Evolutionary conservation across 2,888 invertebrate species (phyloP), one percentile per base, ranked within the genome.

Genomic region (Callyntrura guangdongensis): DNA sequence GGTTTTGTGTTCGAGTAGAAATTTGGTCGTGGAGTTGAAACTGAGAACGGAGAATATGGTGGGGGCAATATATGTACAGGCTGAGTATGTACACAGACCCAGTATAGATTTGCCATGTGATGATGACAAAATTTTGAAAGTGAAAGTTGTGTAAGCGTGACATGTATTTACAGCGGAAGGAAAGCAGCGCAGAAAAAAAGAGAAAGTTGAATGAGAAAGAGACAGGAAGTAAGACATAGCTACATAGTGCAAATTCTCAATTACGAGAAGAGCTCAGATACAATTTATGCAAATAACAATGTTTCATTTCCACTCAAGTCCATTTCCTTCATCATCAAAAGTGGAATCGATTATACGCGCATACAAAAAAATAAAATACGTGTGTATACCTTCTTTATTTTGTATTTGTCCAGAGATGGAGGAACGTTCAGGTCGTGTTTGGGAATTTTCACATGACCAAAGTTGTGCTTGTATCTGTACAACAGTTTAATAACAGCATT

Each of bases 381-480:
- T 83, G 36, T 81, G 20, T 47, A 8, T 79, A 91, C 88, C 85
- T 88, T 88, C n/a, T 91, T 88, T 20, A 85, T 90, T 85, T 91
- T 91, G 64, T 90, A 91, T 77, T 91, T 90, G 20, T 98, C 98
- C 92, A 98, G 95, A 0, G 98, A 98, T 0, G 98, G 98, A 0
- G 98, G 98, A 17, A 98, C 98, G 94, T 98, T 98, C 94, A 98
- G 95, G 94, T 98, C 97, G 22, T 93, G 83, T 94, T 97, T 97
- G 0, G 98, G 98, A 84, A 98, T 97, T 94, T 96, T 96, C 0
- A 98, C 98, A 94, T 98, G 98, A 0, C 98, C 98, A 95, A 98
- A 98, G 95, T 98, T 98, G 94, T 98, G 98, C 5, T 97, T 95
- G 95, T 97, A 98, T 94, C 97, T 97, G 88, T 72, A 6, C 36